Evolutionary conservation across 2,113 vertebrate genomes (phyloP), one percentile per base, ranked within the genome.

Genomic region (Cyprinodon tularosa): DNA sequence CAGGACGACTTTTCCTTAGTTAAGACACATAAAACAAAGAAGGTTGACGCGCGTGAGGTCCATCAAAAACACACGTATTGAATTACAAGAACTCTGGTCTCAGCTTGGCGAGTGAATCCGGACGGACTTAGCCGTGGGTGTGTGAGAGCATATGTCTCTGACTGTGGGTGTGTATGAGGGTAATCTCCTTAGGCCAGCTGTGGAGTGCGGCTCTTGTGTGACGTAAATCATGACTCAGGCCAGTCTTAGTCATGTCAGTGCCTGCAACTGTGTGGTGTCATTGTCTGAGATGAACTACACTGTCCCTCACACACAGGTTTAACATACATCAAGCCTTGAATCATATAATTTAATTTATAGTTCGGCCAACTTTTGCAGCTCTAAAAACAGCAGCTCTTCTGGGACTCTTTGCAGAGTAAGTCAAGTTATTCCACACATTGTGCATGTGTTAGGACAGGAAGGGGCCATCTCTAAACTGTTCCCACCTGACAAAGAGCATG

Each of bases 1-100:
- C 77, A 68, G 76, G 72, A 85, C 59, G 78, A 84, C 79, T 83
- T 91, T 88, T 89, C 83, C 90, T 88, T 89, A 82, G 87, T 86
- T 69, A 42, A 79, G 77, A 71, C 67, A 29, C 82, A 73, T 74
- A 83, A 86, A 89, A 88, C 72, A 88, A 89, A 84, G 76, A 71
- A 3, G 17, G 62, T 59, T 66, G 3, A 87, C 45, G 64, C 62
- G 69, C 72, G 62, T 62, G 57, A 53, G 45, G 60, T 77, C 57
- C 29, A 67, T 64, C 77, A 70, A 45, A 67, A 9, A 7, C 45
- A 73, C 66, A 75, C 3, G 63, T 2, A 45, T 37, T 59, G 81
- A 89, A 85, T 87, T 74, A 84, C 60, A 86, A 85, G 74, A 81
- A 82, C 69, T 82, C 76, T 62, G 61, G 77, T 87, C 76, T 88